Evolutionary conservation across 2,888 invertebrate species (phyloP), one percentile per base, ranked within the genome.

Genomic region (Oligia latruncula): DNA sequence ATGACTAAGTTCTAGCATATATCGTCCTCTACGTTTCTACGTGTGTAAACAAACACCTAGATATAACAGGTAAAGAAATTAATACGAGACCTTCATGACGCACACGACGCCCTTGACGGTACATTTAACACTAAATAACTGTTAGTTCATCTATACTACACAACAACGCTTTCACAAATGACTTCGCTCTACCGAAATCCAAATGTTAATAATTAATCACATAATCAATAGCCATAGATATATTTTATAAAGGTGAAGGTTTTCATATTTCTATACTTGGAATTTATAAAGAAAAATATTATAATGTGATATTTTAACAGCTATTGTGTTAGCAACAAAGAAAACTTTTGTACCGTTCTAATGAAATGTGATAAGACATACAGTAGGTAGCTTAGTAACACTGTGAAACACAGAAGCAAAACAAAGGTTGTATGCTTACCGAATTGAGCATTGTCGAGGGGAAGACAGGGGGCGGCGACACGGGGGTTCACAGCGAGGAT

Each of bases 381-480:
- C 72, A 87, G 62, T 90, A 89, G 89, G 9, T 46, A 49, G 46
- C 87, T 90, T 83, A 74, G 77, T 82, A 88, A 86, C 84, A 87
- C 71, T 78, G 75, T 82, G 5, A 40, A 87, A 87, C 84, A 88
- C 73, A 80, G 74, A 87, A 88, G 83, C 85, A 86, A 85, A 88
- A 84, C 82, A 85, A 88, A 80, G 78, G 70, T 67, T 73, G 55
- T 46, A 11, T 76, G 90, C 95, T 94, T 83, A 96, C 96, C 96
- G 91, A 95, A 95, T 89, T 94, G 94, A 92, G 93, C 97, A 96
- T 96, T 93, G 92, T 96, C 95, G 91, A 92, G 92, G 68, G 94
- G 92, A 49, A 94, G 92, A 75, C 92, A 91, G 64, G 95, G 96
- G 89, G 90, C 95, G 90, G 92, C 94, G 91, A 92, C 95, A 49